Evolutionary conservation across 2,888 invertebrate species (phyloP), one percentile per base, ranked within the genome.

Genomic region (Himalopsyche kuldschensis): DNA sequence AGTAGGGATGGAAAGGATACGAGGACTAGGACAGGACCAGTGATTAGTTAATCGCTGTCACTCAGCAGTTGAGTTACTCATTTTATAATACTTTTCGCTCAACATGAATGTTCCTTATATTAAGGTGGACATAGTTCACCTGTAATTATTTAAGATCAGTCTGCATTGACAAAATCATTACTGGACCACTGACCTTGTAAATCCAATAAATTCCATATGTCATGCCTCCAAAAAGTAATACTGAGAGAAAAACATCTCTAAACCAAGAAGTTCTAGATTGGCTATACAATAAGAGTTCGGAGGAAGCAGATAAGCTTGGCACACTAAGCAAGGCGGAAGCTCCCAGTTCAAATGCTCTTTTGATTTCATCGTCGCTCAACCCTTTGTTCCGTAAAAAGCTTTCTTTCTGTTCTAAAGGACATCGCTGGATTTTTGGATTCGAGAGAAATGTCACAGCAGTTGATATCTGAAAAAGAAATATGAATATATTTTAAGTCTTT

Each of bases 391-490:
- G 93, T 1, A 97, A 92, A 89, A 97, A 97, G 86, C 94, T 93
- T 88, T 96, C 95, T 88, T 96, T 97, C 89, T 96, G 95, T 82
- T 94, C 92, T 81, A 95, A 88, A 0, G 97, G 94, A 87, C 96
- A 96, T 87, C 93, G 91, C 80, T 94, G 93, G 2, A 97, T 96
- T 89, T 95, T 96, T n/a, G 95, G 95, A 90, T 97, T 97, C 89
- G 95, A 94, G 80, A 97, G 91, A 91, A 97, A 97, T 88, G 96
- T 96, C 3, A 97, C 94, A 5, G 97, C 97, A 17, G 97, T 97
- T 87, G 94, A 93, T 85, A 97, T 94, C 97, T 97, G 89, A 31
- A 91, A 90, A 84, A 86, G 77, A 82, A 87, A 30, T 78, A 24
- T 15, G 2, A 15, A 15, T 15, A 15, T 41, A 3, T 41, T 41